These are phyloP conservation scores for Microcaecilia unicolor DNA, from an alignment of 2,797 vertebrate genomes.

Conservation along the genomic window DNA sequence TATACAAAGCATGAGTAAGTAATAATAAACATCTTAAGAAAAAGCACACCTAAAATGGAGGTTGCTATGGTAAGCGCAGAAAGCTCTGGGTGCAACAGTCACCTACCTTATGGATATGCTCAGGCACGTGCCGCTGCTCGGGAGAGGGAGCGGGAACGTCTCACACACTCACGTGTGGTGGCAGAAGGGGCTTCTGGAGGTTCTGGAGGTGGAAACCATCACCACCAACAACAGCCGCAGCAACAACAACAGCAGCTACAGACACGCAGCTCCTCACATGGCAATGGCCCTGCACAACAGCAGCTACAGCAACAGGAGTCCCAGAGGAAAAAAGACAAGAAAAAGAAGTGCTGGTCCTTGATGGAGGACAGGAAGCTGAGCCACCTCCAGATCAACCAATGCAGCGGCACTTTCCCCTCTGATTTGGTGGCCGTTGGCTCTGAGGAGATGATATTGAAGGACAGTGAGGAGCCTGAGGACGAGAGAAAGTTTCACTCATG, in stretches of 20 bases:
- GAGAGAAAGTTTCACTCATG: conserved; percentile 63
- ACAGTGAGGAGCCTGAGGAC: conserved; percentile 60
- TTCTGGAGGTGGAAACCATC: conserved; percentile 43
- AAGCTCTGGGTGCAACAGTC: conserved; percentile 85
- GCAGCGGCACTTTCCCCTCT: conserved; percentile 75
- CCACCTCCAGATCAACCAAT: conserved; percentile 63
- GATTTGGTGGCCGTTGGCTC: conserved; percentile 90
- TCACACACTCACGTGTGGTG: conserved; percentile 64
- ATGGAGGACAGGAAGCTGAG: conserved; percentile 66
- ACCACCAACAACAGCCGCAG: no score
- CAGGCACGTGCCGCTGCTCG: conserved; percentile 74
- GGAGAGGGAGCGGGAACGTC: conserved; percentile 77
- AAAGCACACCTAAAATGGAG: conserved; percentile 74
- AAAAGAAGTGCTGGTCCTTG: conserved; percentile 58
- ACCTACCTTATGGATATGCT: conserved; percentile 90
- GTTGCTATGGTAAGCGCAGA: conserved; percentile 96
- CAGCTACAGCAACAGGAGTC: conserved; percentile 37
- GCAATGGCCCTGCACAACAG: conserved; percentile 40
- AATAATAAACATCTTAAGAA: no score
- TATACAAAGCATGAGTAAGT: no score
- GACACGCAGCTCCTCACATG: conserved; percentile 58
- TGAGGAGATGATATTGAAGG: conserved; percentile 89
- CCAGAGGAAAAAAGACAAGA: conserved; percentile 33
- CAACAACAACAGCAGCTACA: conserved; percentile 54
- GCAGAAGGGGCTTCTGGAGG: conserved; percentile 61